Conservation (phyloP, 2,113 vertebrate genomes). For the Notarius quadriscutis region DNA sequence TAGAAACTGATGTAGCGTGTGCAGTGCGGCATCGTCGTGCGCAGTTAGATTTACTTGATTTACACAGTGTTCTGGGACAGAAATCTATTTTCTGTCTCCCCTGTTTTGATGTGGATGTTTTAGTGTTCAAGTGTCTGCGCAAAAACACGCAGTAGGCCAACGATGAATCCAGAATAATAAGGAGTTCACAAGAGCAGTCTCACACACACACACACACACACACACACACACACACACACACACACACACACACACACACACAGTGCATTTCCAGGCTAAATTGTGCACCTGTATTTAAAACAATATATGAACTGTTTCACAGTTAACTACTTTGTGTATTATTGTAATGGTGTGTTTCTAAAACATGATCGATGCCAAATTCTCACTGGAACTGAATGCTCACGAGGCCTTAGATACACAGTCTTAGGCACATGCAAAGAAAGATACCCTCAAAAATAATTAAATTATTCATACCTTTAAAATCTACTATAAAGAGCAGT, state of each 20-base stretch:
- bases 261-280: neutral
- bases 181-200: neutral
- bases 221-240: neutral
- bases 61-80: neutral
- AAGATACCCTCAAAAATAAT: neutral
- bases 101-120: neutral
- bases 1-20: neutral
- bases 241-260: neutral
- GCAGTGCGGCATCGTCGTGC: neutral
- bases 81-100: neutral
- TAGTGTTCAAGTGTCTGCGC: neutral
- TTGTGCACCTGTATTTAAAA: neutral
- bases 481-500: neutral
- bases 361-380: neutral
- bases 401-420: neutral
- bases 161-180: neutral
- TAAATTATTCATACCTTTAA: neutral
- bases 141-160: neutral
- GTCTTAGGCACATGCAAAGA: neutral
- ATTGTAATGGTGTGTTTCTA: neutral
- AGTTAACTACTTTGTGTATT: neutral
- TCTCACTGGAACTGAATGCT: neutral
- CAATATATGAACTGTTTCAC: neutral
- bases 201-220: neutral
- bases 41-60: neutral